Evolutionary conservation across 2,797 vertebrate species (phyloP), one percentile per base, ranked within the genome.

Genomic region (Sitta carolinensis): DNA sequence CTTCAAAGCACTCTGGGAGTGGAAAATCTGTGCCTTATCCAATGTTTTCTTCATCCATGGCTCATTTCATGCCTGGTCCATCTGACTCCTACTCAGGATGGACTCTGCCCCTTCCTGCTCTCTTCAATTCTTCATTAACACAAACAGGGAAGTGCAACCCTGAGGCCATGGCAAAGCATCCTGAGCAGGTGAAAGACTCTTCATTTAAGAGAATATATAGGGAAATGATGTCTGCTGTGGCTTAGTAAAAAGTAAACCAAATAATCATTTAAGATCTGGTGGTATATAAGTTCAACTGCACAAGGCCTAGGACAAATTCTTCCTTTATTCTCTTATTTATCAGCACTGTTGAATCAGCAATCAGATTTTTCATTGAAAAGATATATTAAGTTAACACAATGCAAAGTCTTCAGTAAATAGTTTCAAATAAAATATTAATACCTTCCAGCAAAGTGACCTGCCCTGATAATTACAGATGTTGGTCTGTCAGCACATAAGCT

Each of bases 371-470:
- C 30, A 58, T 15, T 66, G 38, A 94, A 89, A 19, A 5, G 9
- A 45, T 69, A 70, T 92, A 47, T 61, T 67, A 78, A 79, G 22
- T 40, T 61, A 93, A 62, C 43, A 61, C n/a, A 87, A 61, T 69
- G 34, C 19, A 78, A 70, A 62, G 23, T 50, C 13, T 50, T 94
- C 52, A 91, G 38, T 61, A 92, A 83, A 78, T 73, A 25, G 8
- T 68, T 90, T 89, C 54, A 86, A 95, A 94, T 80, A 90, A 78
- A 92, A 79, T 79, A 81, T 76, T 18, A 81, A 78, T 63, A 81
- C 42, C 34, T 87, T n/a, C 62, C 30, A 93, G 42, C 42, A 76
- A 94, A 78, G 19, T 58, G 43, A 20, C 42, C 58, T 89, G 48
- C 43, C 75, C 27, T 48, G 38, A 62, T 69, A 91, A 91, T 80